Conservation (phyloP, 2,113 vertebrate species). For the Lepus europaeus region DNA sequence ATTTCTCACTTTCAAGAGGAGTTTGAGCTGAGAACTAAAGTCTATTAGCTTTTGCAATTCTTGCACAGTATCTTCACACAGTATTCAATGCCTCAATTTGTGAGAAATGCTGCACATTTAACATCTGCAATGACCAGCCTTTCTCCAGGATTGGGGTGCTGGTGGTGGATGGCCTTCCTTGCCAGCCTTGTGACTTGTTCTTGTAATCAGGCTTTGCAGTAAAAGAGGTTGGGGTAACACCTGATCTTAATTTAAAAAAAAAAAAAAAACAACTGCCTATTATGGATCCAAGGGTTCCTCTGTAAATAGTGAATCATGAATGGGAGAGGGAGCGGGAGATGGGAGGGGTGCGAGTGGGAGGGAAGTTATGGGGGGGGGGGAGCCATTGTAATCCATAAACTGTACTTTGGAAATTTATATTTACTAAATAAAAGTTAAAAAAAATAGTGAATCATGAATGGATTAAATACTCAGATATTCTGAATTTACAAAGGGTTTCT, state of each 20-base stretch:
- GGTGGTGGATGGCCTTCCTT: not conserved
- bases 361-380: too few relatives aligned
- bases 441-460: conserved; percentile 19
- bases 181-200: not conserved
- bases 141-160: not conserved
- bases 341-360: too few relatives aligned
- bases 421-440: too few relatives aligned
- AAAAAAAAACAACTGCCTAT: conserved; percentile 10
- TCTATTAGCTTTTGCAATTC: not conserved
- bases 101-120: not conserved
- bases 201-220: conserved; percentile 45
- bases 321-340: not conserved
- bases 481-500: conserved; percentile 46
- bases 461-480: conserved; percentile 31
- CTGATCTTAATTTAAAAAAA: conserved; percentile 25
- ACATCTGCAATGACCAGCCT: not conserved
- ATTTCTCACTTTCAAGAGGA: not conserved
- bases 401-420: too few relatives aligned
- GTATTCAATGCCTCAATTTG: not conserved
- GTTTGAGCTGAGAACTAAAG: conserved; percentile 16
- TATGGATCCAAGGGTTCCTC: not conserved
- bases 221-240: not conserved
- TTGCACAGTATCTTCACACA: conserved; percentile 44
- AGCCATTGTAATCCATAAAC: too few relatives aligned
- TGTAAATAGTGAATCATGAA: conserved; percentile 27